Evolutionary conservation across 1,140 invertebrate genomes (phyloP), one percentile per base, ranked within the genome.

Genomic region (Pteromalus puparum): DNA sequence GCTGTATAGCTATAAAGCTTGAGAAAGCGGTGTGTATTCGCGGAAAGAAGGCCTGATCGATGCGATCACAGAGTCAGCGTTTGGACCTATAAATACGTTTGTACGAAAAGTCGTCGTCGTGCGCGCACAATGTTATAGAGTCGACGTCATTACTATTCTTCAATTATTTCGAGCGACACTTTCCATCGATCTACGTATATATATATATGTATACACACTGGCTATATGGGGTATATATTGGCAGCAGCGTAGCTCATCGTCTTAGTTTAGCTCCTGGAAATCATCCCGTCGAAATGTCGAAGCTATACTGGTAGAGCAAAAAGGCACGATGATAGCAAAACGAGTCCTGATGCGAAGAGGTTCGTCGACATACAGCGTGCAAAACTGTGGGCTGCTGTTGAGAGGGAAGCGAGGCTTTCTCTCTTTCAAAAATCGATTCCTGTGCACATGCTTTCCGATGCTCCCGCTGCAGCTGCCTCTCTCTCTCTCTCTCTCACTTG

Each of bases 11-110:
- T 61, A 18, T 53, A 53, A 15, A 53, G 48, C 48, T 12, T 5
- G 18, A 53, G 15, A 15, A 5, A 70, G 73, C 18, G 34, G 15
- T 61, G 6, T 61, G 6, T 61, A 61, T n/a, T 7, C 21, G 21
- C 18, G 21, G 7, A 74, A 42, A 6, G 21, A 74, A n/a, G 72
- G 26, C 38, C 74, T 72, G 76, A 79, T 83, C 82, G 82, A 83
- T 83, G 30, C 30, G 75, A 83, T 83, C 76, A n/a, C 21, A 61
- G 53, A 61, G 53, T 61, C 53, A 61, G 53, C 53, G 72, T 28
- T 38, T 15, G 2, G 28, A 73, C 0, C 30, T 73, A 38, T 73
- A 73, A 34, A 73, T 73, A 73, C 18, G 21, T 6, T 0, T n/a
- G 18, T 15, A n/a, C 53, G 53, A 61, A 61, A 61, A 61, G 53